phyloP scores from a whole-genome alignment of 1,140 invertebrate genomes.

The Nylanderia fulva region DNA sequence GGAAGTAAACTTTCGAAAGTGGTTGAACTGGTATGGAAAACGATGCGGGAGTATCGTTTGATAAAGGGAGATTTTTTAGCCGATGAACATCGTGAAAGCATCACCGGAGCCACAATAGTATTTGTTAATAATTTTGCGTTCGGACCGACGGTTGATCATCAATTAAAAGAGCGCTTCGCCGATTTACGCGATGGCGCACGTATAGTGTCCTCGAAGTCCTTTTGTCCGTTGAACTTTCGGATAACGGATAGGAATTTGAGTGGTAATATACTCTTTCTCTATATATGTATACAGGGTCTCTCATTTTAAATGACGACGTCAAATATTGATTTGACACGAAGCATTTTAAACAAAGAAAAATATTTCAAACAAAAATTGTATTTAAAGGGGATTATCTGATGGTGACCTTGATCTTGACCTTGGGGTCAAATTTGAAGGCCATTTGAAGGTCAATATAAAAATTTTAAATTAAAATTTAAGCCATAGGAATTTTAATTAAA shows the following conservation, averaged over 20 bases:
- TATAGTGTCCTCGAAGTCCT: slow-evolving; percentile 99
- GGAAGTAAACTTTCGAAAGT: slow-evolving; percentile 95
- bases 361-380: too few relatives aligned
- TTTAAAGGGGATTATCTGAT: too few relatives aligned
- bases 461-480: too few relatives aligned
- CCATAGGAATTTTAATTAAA: too few relatives aligned
- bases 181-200: slow-evolving; percentile 98
- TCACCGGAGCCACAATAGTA: slow-evolving; percentile 96
- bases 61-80: slow-evolving; percentile 97
- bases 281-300: too few relatives aligned
- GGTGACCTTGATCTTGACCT: too few relatives aligned
- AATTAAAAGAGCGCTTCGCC: slow-evolving; percentile 97
- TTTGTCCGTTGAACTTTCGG: slow-evolving; percentile 98
- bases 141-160: slow-evolving; percentile 98
- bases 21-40: slow-evolving; percentile 99
- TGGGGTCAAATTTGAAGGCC: too few relatives aligned
- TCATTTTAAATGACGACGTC: too few relatives aligned
- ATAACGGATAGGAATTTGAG: slow-evolving; percentile 96
- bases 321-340: too few relatives aligned
- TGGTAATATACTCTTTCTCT: slow-evolving; percentile 87
- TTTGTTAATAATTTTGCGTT: slow-evolving; percentile 99
- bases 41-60: slow-evolving; percentile 95
- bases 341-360: too few relatives aligned
- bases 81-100: slow-evolving; percentile 96
- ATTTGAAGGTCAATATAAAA: too few relatives aligned